Evolutionary conservation across 2,888 invertebrate species (phyloP).

Genomic region (Nomada flava): DNA sequence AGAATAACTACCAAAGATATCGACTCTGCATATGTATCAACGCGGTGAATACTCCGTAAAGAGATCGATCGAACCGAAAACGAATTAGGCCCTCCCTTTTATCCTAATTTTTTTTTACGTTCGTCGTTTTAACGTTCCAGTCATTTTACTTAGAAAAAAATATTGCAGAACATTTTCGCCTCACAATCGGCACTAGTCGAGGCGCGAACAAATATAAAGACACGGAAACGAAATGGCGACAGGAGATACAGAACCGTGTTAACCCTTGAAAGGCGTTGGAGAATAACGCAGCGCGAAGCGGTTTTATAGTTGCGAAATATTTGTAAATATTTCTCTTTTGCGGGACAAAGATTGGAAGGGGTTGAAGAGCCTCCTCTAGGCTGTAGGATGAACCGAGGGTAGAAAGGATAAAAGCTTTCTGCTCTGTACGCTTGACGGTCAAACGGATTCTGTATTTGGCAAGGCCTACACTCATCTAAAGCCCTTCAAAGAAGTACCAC

Average conservation of each 20-base stretch:
- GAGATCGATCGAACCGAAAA: constrained; percentile 43
- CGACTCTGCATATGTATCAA: constrained; percentile 81
- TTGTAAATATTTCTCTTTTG: constrained; percentile 76
- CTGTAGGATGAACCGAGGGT: constrained; percentile 75
- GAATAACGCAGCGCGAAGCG: constrained; percentile 59
- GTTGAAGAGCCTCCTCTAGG: constrained; percentile 70
- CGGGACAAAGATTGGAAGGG: constrained; percentile 55
- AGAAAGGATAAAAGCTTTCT: constrained; percentile 79
- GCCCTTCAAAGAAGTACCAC: constrained; percentile 79
- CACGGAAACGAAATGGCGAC: constrained; percentile 14
- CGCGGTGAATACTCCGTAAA: constrained; percentile 73
- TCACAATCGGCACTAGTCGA: neutral
- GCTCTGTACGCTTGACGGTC: constrained; percentile 78
- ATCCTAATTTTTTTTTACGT: neutral
- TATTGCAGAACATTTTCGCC: neutral
- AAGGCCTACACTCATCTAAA: constrained; percentile 71
- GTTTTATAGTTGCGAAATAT: constrained; percentile 74
- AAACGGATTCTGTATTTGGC: constrained; percentile 80
- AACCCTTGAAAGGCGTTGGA: constrained; percentile 53
- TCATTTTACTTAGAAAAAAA: neutral
- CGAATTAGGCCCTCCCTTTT: constrained; percentile 1
- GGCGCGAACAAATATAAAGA: constrained; percentile 7
- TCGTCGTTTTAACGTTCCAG: neutral
- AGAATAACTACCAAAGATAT: constrained; percentile 81
- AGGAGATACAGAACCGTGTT: constrained; percentile 10